Percentiles rank a stretch among this genome's conserved stretches.
Evolutionary conservation across 2,797 vertebrate species (phyloP).

Genomic region (Ciconia nigra): DNA sequence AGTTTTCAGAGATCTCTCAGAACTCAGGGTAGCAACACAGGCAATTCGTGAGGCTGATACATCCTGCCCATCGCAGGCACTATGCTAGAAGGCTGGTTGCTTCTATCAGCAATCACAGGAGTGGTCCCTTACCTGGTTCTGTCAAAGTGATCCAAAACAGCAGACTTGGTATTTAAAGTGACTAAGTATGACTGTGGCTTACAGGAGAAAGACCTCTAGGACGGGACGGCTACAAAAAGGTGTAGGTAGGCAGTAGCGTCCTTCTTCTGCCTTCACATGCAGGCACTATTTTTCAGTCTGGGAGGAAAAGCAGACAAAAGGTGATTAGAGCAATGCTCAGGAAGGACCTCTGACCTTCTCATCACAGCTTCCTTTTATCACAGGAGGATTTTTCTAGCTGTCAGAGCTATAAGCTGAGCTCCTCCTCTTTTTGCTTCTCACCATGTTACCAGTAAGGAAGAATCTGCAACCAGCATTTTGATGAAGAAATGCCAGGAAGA

Average conservation of each 20-base stretch:
- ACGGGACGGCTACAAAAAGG: not conserved
- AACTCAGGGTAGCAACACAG: not conserved
- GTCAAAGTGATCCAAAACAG: not conserved
- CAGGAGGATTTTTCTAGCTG: not conserved
- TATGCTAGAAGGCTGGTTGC: not conserved
- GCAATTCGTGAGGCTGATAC: not conserved
- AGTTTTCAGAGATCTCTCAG: not conserved
- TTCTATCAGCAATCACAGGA: not conserved
- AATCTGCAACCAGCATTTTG: not conserved
- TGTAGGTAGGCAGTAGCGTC: not conserved
- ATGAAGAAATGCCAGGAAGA: not conserved
- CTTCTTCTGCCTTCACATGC: not conserved
- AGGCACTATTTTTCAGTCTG: not conserved
- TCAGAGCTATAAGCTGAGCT: not conserved
- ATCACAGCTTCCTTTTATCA: not conserved
- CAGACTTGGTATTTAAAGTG: not conserved
- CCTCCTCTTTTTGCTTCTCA: not conserved
- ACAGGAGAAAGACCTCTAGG: not conserved
- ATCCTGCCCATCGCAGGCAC: not conserved
- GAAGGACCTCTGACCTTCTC: not conserved
- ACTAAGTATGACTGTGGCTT: not conserved
- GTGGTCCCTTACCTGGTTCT: not conserved
- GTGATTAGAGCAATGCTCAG: not conserved
- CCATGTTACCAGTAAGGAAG: not conserved
- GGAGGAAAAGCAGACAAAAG: not conserved